Evolutionary conservation across 2,113 vertebrate species (phyloP).

Genomic region (Ptyas mucosa): DNA sequence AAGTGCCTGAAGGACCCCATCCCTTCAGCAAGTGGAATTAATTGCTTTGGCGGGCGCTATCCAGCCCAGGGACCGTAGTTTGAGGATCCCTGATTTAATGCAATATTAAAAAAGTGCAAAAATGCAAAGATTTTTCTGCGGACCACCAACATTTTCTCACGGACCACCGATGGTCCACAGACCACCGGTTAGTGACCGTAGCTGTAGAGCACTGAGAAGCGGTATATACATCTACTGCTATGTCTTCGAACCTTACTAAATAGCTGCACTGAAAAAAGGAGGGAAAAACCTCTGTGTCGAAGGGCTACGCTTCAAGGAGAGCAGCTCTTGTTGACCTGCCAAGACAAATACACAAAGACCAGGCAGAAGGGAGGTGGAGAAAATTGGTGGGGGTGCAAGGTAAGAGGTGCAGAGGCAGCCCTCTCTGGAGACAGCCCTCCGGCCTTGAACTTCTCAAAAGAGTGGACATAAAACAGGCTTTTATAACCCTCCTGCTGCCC

Average conservation of each 20-base stretch:
- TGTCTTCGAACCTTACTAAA: constrained; percentile 66
- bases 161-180: too few relatives aligned
- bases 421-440: constrained; percentile 84
- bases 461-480: constrained; percentile 80
- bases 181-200: too few relatives aligned
- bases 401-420: constrained; percentile 49
- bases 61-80: too few relatives aligned
- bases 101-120: too few relatives aligned
- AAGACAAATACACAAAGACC: constrained; percentile 90
- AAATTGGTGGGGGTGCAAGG: background rate
- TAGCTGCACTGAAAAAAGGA: constrained; percentile 76
- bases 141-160: too few relatives aligned
- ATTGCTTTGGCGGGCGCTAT: too few relatives aligned
- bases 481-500: constrained; percentile 76
- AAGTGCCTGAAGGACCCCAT: too few relatives aligned
- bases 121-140: too few relatives aligned
- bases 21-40: too few relatives aligned
- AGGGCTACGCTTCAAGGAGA: constrained; percentile 77
- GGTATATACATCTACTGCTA: constrained; percentile 37
- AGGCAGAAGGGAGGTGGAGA: constrained; percentile 68
- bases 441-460: constrained; percentile 90
- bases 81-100: too few relatives aligned
- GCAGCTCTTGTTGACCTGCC: constrained; percentile 85
- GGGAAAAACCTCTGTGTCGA: constrained; percentile 86
- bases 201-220: too few relatives aligned